These are phyloP conservation scores for Chionoecetes opilio DNA, from an alignment of 1,140 invertebrate genomes.

Conservation along the genomic window DNA sequence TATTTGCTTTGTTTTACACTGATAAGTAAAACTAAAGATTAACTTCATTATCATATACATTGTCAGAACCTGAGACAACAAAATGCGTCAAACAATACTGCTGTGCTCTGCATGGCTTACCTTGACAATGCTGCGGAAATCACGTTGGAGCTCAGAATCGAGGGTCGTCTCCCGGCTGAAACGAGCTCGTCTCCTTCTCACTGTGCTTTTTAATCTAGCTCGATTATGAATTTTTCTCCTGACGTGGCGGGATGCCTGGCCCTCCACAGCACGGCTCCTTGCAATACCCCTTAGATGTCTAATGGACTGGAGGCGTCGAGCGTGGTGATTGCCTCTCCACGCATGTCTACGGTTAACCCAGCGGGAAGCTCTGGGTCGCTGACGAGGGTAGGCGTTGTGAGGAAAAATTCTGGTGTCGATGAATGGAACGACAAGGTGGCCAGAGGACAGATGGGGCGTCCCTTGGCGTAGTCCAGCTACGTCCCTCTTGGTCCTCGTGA, in stretches of 20 bases:
- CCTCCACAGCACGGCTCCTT: neutral
- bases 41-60: neutral
- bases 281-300: neutral
- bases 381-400: neutral
- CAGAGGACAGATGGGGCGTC: conserved; percentile 33
- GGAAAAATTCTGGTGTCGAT: conserved; percentile 71
- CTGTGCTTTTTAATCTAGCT: neutral
- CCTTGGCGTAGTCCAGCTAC: neutral
- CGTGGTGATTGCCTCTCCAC: conserved; percentile 50
- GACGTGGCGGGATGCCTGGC: neutral
- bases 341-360: conserved; percentile 27
- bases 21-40: neutral
- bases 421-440: conserved; percentile 66
- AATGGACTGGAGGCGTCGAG: neutral
- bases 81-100: neutral
- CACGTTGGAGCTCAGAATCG: neutral
- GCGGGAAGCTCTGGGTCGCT: neutral
- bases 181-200: neutral
- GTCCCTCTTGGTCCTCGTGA: conserved; percentile 63
- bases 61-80: neutral
- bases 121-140: conserved; percentile 43
- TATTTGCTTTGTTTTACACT: neutral
- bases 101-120: neutral
- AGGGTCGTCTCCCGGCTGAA: neutral
- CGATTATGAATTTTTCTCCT: neutral